Base-by-base conservation (phyloP, 2,888 invertebrate species). In the Synanthedon formicaeformis region DNA sequence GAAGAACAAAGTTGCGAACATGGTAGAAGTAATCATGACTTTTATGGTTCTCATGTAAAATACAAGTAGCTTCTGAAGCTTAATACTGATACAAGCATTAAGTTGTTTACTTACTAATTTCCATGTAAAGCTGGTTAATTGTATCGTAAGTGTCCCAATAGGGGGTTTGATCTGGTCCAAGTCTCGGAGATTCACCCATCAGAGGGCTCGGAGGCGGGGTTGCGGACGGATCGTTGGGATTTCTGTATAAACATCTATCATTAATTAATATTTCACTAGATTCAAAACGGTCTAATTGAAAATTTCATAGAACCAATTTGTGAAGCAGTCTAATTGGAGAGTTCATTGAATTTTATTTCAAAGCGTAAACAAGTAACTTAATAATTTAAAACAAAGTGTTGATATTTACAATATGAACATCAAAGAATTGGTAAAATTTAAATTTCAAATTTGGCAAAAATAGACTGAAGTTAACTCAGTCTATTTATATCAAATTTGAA, bases 121-220 rank as follows among this genome's bases (percentile, higher is more conserved):
- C 95, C 81, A 96, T 89, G 79, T 96, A 96, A 54, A 95, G 91
- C 76, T 96, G 96, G 86, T 96, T 96, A 77, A 96, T 94, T 60
- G 95, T 92, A 78, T 96, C 96, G 78, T 95, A 96, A 27, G 94
- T 93, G 78, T 96, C 96, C 96, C 96, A 96, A 75, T 94, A 94
- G 48, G 94, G 94, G 51, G 92, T 89, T 64, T 86, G 76, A 58
- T 85, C 81, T 45, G 77, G 73, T 40, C 88, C 89, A 50, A 83
- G 64, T 55, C 78, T 62, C 60, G 86, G 71, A 53, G 75, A 65
- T 59, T 78, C 87, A 50, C 82, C 87, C 59, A 82, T 61, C 66
- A 82, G 66, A 5, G 82, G 78, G 55, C 77, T 83, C 4, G 67
- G 94, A 89, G 72, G 92, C 71, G 86, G 86, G n/a, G 86, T 87